These are phyloP conservation scores for Oeneis ivallda DNA, from an alignment of 2,888 invertebrate genomes.

Conservation along the genomic window DNA sequence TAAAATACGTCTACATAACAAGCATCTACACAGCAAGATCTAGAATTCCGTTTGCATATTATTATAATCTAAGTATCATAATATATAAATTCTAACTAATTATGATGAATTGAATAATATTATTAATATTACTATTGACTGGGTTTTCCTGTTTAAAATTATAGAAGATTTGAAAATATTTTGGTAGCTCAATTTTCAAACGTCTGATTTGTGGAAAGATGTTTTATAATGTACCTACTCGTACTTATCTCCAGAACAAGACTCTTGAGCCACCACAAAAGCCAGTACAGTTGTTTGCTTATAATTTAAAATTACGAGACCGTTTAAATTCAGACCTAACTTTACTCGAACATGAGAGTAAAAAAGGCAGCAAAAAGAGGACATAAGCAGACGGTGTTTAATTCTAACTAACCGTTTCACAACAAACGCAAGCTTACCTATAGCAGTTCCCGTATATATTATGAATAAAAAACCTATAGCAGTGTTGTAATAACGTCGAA, in stretches of 20 bases:
- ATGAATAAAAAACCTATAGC: too few species aligned
- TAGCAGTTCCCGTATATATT: too few species aligned
- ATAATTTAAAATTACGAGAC: slow-evolving; percentile 25
- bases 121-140: neutral
- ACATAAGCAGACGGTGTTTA: slow-evolving; percentile 47
- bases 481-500: neutral
- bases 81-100: neutral
- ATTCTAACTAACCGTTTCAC: slow-evolving; percentile 16
- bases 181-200: neutral
- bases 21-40: neutral
- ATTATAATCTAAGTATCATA: neutral
- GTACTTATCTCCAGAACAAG: neutral
- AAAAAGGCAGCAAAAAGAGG: slow-evolving; percentile 40
- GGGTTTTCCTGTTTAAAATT: neutral
- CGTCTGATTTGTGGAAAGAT: neutral
- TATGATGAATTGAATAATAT: neutral
- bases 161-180: neutral
- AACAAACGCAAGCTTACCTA: neutral
- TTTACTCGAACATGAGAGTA: slow-evolving; percentile 41
- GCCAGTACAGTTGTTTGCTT: slow-evolving; percentile 17
- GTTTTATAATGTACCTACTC: neutral
- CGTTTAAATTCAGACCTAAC: slow-evolving; percentile 40
- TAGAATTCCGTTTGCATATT: neutral
- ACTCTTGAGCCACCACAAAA: slow-evolving; percentile 26
- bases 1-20: neutral